Evolutionary conservation across 2,113 vertebrate genomes (phyloP).

Genomic region (Fulica atra): DNA sequence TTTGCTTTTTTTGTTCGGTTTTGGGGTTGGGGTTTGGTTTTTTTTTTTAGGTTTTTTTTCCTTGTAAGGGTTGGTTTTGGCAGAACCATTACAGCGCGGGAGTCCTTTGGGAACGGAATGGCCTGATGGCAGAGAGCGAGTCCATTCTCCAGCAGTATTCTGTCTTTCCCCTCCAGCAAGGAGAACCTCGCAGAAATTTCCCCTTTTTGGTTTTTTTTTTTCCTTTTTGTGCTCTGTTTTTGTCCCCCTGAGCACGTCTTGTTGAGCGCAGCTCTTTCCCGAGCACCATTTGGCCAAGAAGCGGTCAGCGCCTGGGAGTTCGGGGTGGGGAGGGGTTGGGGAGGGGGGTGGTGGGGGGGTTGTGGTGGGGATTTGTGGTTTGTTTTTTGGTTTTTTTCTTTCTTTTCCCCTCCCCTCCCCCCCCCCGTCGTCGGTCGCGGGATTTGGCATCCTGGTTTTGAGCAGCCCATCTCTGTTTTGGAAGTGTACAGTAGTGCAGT

Average conservation of each 20-base stretch:
- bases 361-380: too few species aligned
- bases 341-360: too few species aligned
- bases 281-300: slow-evolving; percentile 53
- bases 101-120: slow-evolving; percentile 49
- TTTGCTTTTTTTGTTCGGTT: neutral
- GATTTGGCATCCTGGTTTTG: slow-evolving; percentile 57
- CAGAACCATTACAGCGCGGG: slow-evolving; percentile 52
- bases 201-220: neutral
- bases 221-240: too few species aligned
- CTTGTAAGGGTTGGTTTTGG: slow-evolving; percentile 12
- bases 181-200: slow-evolving; percentile 16
- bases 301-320: slow-evolving; percentile 22
- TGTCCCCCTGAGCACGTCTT: slow-evolving; percentile 1
- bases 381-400: too few species aligned
- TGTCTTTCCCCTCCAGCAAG: slow-evolving; percentile 14
- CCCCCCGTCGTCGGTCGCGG: neutral
- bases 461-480: slow-evolving; percentile 76
- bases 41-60: neutral
- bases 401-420: too few species aligned
- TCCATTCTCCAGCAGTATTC: neutral
- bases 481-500: slow-evolving; percentile 82
- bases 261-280: slow-evolving; percentile 53
- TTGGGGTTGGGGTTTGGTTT: too few species aligned
- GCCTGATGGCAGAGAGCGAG: neutral
- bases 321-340: neutral